Percentiles rank a stretch among this genome's conserved stretches.
phyloP scores from a whole-genome alignment of 2,797 vertebrate species.

The Lepus townsendii region DNA sequence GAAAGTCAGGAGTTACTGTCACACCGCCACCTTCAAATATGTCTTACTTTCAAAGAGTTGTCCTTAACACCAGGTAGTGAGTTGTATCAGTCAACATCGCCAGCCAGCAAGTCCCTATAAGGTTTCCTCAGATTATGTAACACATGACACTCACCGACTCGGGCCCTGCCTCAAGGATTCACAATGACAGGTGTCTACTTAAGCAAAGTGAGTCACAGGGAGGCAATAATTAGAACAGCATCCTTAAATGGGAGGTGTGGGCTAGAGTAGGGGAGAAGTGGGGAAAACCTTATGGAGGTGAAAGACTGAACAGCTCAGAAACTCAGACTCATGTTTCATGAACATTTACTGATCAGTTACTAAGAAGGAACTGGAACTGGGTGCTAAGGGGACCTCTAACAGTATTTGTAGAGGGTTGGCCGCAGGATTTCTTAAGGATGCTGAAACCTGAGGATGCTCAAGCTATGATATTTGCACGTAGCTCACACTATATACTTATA shows the following conservation, averaged over 20 bases:
- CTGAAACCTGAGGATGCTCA: too few relatives aligned
- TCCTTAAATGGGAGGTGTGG: neutral
- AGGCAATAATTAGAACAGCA: slow-evolving; percentile 50
- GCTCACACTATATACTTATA: too few relatives aligned
- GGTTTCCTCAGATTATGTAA: neutral
- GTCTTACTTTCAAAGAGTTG: neutral
- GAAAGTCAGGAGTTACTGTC: neutral
- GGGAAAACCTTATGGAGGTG: neutral
- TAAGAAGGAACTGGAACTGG: too few relatives aligned
- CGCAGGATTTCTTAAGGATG: too few relatives aligned
- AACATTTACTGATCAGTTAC: neutral
- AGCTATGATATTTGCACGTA: too few relatives aligned
- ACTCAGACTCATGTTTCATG: neutral
- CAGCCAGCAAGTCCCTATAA: neutral
- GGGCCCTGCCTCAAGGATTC: neutral
- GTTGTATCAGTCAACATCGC: neutral
- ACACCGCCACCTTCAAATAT: neutral
- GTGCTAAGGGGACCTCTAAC: too few relatives aligned
- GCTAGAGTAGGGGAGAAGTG: neutral
- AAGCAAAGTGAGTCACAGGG: neutral
- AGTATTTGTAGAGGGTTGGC: too few relatives aligned
- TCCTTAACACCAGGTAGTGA: neutral
- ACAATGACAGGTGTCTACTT: slow-evolving; percentile 44
- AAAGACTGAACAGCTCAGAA: neutral
- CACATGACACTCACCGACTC: neutral